Evolutionary conservation across 2,797 vertebrate species (phyloP).

Genomic region (Sebastes steindachneri): DNA sequence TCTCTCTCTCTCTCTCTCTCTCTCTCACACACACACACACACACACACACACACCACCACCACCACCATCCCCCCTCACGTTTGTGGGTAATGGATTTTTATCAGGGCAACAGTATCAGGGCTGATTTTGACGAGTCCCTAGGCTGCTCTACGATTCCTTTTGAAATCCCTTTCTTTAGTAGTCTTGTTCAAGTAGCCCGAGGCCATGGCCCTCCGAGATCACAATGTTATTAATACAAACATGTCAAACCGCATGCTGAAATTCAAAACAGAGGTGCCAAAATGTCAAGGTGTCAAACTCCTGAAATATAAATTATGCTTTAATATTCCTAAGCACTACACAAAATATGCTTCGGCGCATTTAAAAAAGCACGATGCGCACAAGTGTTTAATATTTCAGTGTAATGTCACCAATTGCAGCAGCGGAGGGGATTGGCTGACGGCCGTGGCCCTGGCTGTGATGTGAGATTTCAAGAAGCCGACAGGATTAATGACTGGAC

Average conservation of each 20-base stretch:
- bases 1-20: not conserved
- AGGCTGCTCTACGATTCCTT: slow-evolving; percentile 87
- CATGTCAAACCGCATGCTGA: slow-evolving; percentile 87
- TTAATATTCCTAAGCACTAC: slow-evolving; percentile 84
- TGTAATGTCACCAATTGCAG: slow-evolving; percentile 64
- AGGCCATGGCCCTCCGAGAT: slow-evolving; percentile 88
- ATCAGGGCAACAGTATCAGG: slow-evolving; percentile 84
- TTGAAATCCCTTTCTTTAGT: slow-evolving; percentile 88
- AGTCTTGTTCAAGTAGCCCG: slow-evolving; percentile 86
- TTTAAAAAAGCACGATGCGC: slow-evolving; percentile 65
- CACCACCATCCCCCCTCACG: slow-evolving; percentile 69
- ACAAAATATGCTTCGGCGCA: slow-evolving; percentile 76
- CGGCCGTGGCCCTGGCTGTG: slow-evolving; percentile 46
- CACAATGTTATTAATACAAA: slow-evolving; percentile 89
- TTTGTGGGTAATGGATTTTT: slow-evolving; percentile 87
- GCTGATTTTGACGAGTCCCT: slow-evolving; percentile 86
- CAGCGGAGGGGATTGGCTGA: slow-evolving; percentile 50
- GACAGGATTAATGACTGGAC: slow-evolving; percentile 65
- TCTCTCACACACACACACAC: slow-evolving; percentile 27
- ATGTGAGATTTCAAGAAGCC: slow-evolving; percentile 59
- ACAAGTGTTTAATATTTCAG: slow-evolving; percentile 75
- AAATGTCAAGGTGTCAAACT: slow-evolving; percentile 87
- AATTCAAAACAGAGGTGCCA: slow-evolving; percentile 87
- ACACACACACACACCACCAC: slow-evolving; percentile 23
- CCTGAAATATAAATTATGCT: slow-evolving; percentile 85